Percentiles rank a stretch among this genome's conserved stretches.
These are phyloP conservation scores for Heteronetta atricapilla DNA, from an alignment of 2,113 vertebrate species.

Conservation along the genomic window DNA sequence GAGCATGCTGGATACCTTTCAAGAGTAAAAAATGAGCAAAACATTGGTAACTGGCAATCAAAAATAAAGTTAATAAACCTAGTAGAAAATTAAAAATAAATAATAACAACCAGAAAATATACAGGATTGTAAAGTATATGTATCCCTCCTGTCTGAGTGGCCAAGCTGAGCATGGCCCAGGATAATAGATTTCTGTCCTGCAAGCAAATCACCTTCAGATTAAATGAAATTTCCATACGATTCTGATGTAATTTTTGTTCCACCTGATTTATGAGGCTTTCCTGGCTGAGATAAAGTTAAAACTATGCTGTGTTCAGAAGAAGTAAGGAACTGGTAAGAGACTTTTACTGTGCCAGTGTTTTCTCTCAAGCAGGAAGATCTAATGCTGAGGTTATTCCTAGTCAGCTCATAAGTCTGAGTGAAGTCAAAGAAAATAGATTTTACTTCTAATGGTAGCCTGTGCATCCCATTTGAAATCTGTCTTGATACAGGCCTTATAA, in stretches of 20 bases:
- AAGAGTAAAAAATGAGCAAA: not conserved
- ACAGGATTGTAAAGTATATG: not conserved
- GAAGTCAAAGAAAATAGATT: not conserved
- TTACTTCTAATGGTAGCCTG: not conserved
- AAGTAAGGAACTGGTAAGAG: not conserved
- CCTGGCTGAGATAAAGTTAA: not conserved
- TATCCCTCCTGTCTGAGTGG: not conserved
- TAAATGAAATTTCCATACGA: not conserved
- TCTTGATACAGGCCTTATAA: not conserved
- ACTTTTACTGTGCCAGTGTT: rapidly evolving
- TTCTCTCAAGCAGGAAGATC: not conserved
- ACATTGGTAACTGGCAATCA: not conserved
- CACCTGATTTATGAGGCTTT: not conserved
- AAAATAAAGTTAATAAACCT: not conserved
- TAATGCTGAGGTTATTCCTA: not conserved
- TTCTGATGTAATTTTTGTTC: not conserved
- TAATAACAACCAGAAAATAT: not conserved
- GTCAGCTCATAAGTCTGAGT: not conserved
- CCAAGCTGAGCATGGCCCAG: not conserved
- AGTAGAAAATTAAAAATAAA: not conserved
- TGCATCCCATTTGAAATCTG: not conserved
- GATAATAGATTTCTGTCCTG: not conserved
- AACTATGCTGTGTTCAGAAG: not conserved
- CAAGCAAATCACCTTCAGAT: not conserved
- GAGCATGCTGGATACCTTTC: not conserved